A percentile compares a stretch with the other conserved stretches of the same genome.
Evolutionary conservation across 1,140 invertebrate species (phyloP).

Genomic region (Drosophila kepulauana): DNA sequence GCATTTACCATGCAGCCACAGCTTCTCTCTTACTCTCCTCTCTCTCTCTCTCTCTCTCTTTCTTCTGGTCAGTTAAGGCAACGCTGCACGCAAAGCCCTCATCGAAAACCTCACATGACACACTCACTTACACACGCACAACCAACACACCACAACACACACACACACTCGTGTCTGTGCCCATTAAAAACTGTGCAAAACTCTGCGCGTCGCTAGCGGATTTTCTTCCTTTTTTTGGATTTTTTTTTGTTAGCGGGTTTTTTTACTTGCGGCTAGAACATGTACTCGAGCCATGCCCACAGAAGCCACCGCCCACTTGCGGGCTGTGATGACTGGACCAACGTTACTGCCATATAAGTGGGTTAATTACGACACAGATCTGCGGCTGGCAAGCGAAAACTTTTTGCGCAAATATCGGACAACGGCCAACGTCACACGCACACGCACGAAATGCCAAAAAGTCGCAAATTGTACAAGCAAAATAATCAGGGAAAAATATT

Average conservation of each 20-base stretch:
- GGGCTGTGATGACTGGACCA: slow-evolving; percentile 32
- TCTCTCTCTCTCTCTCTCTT: neutral
- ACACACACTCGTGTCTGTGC: slow-evolving; percentile 40
- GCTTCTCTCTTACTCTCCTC: slow-evolving; percentile 2
- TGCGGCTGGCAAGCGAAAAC: slow-evolving; percentile 27
- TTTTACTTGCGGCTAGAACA: slow-evolving; percentile 35
- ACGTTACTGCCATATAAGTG: slow-evolving; percentile 62
- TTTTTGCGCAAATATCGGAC: slow-evolving; percentile 6
- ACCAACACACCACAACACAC: slow-evolving; percentile 14
- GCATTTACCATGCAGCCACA: slow-evolving; percentile 53
- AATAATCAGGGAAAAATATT: slow-evolving; percentile 18
- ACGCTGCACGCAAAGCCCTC: slow-evolving; percentile 43
- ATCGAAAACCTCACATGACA: slow-evolving; percentile 46
- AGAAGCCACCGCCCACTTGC: slow-evolving; percentile 32
- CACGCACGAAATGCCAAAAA: slow-evolving; percentile 18
- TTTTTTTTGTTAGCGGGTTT: slow-evolving; percentile 38
- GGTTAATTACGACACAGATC: slow-evolving; percentile 71
- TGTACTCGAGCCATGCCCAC: slow-evolving; percentile 38
- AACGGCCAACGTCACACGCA: too few relatives aligned
- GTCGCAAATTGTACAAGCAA: slow-evolving; percentile 11
- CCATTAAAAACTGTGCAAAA: slow-evolving; percentile 74
- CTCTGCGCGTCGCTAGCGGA: slow-evolving; percentile 63
- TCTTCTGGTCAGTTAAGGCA: slow-evolving; percentile 66
- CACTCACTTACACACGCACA: slow-evolving; percentile 34
- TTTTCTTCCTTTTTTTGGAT: slow-evolving; percentile 33